Evolutionary conservation across 2,888 invertebrate species (phyloP).

Genomic region (Dynastes hyllus): DNA sequence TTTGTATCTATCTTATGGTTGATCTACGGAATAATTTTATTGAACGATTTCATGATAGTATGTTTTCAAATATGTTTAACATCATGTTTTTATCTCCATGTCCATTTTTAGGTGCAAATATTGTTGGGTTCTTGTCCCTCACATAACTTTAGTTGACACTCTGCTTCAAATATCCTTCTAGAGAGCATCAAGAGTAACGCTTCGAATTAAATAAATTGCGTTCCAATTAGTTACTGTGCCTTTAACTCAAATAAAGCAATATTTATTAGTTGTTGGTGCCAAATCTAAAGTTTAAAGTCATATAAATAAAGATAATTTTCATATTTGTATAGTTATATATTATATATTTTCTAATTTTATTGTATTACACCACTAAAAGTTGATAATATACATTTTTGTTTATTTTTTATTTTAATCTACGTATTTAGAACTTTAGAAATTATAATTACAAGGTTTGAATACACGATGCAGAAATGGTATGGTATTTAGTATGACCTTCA

Average conservation of each 20-base stretch:
- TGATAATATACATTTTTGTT: too few species aligned
- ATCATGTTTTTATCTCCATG: not conserved
- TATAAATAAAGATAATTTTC: not conserved
- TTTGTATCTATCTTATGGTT: conserved; percentile 87
- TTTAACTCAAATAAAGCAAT: not conserved
- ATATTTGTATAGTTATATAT: too few species aligned
- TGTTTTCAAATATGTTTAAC: conserved; percentile 67
- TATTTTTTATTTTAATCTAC: too few species aligned
- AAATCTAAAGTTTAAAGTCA: not conserved
- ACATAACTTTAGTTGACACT: too few species aligned
- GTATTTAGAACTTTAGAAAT: too few species aligned
- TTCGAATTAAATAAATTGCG: not conserved
- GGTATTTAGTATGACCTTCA: too few species aligned
- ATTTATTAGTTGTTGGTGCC: not conserved
- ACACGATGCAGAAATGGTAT: too few species aligned
- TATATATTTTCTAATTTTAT: too few species aligned
- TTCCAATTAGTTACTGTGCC: not conserved
- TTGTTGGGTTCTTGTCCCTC: too few species aligned
- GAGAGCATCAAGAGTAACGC: conserved; percentile 36
- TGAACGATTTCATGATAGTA: conserved; percentile 85
- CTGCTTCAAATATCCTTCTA: conserved; percentile 79
- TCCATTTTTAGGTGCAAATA: conserved; percentile 77
- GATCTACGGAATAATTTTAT: conserved; percentile 84
- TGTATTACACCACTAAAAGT: too few species aligned
- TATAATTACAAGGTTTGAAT: too few species aligned